A percentile compares a stretch with the other conserved stretches of the same genome.
phyloP scores from a whole-genome alignment of 2,797 vertebrate species.

The Pseudomugil tenellus region DNA sequence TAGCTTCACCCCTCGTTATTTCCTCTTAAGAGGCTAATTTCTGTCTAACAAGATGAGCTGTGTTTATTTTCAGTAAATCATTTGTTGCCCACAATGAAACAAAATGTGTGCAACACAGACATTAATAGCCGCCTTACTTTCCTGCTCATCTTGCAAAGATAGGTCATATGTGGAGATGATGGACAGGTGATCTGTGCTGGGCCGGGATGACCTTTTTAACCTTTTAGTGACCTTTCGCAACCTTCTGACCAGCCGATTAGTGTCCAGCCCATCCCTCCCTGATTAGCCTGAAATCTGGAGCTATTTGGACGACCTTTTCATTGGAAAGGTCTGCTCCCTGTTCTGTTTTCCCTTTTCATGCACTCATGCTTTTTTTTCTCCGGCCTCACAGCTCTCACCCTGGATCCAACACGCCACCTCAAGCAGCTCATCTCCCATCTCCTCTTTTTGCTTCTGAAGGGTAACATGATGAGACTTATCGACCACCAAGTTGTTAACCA shows the following conservation, averaged over 20 bases:
- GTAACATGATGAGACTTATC: slow-evolving; percentile 79
- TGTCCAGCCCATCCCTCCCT: slow-evolving; percentile 60
- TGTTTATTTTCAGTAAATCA: slow-evolving; percentile 42
- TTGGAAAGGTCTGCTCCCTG: slow-evolving; percentile 69
- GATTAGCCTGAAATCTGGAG: slow-evolving; percentile 73
- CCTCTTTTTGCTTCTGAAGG: slow-evolving; percentile 76
- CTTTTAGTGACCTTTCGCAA: slow-evolving; percentile 77
- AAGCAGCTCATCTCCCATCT: slow-evolving; percentile 62
- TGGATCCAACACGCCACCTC: slow-evolving; percentile 36
- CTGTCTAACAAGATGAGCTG: slow-evolving; percentile 38
- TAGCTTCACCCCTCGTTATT: slow-evolving; percentile 38
- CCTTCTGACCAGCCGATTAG: slow-evolving; percentile 75
- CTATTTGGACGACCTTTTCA: slow-evolving; percentile 78
- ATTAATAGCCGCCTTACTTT: slow-evolving; percentile 53
- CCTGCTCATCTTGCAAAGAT: slow-evolving; percentile 55
- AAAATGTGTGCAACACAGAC: slow-evolving; percentile 33
- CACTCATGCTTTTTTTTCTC: slow-evolving; percentile 36
- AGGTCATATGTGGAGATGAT: slow-evolving; percentile 72
- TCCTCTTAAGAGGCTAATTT: slow-evolving; percentile 58
- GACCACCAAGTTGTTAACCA: slow-evolving; percentile 75
- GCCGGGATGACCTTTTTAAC: slow-evolving; percentile 66
- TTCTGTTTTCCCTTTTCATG: slow-evolving; percentile 44
- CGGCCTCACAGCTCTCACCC: slow-evolving; percentile 28
- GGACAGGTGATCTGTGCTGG: slow-evolving; percentile 70
- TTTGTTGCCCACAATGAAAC: slow-evolving; percentile 33